phyloP scores from a whole-genome alignment of 1,140 invertebrate species.

The Lanistes nyassanus region DNA sequence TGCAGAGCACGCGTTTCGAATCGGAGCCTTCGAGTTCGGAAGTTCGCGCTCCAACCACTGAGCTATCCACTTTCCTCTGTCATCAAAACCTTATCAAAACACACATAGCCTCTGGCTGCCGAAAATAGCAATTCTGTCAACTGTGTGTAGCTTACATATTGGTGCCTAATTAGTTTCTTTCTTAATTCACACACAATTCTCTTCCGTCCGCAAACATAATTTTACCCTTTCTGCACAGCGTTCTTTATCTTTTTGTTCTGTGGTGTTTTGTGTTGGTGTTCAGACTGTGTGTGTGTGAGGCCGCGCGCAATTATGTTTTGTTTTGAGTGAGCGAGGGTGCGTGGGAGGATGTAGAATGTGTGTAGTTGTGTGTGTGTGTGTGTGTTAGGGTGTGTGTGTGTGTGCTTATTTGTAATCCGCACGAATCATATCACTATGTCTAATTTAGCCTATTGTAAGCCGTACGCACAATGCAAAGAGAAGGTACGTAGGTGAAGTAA shows the following conservation, averaged over 20 bases:
- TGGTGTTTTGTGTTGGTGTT: background rate
- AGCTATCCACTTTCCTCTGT: too few species aligned
- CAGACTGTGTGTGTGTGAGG: background rate
- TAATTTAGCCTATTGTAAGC: too few species aligned
- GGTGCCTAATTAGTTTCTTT: background rate
- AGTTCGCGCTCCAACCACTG: too few species aligned
- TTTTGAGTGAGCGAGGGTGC: background rate
- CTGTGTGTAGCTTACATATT: too few species aligned
- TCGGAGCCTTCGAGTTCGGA: too few species aligned
- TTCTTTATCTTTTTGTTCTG: background rate
- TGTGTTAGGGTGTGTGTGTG: constrained; percentile 2
- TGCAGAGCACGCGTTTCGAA: too few species aligned
- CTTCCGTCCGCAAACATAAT: background rate
- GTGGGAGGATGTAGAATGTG: constrained; percentile 3
- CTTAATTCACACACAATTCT: background rate
- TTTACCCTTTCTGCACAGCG: background rate
- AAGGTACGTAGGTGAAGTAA: too few species aligned
- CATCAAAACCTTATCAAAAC: too few species aligned
- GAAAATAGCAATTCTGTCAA: too few species aligned
- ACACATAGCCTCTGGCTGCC: too few species aligned
- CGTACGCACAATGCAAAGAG: too few species aligned
- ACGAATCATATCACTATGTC: too few species aligned
- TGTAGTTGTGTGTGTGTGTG: constrained; percentile 11
- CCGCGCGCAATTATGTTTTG: background rate
- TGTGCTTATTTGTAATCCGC: background rate